phyloP scores from a whole-genome alignment of 2,797 vertebrate genomes.

The Cuniculus paca region DNA sequence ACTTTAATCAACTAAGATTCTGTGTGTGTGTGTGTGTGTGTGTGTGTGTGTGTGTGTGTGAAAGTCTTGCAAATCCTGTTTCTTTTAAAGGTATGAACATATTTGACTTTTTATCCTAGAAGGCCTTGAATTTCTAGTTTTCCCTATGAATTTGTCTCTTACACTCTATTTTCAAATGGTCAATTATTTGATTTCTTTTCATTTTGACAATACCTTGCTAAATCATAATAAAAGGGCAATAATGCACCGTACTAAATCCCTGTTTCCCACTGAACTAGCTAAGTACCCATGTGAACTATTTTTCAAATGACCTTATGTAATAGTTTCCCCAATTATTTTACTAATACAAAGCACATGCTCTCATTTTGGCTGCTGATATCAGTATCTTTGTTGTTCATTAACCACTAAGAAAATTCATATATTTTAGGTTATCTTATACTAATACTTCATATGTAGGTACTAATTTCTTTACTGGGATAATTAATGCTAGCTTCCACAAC shows the following conservation, averaged over 20 bases:
- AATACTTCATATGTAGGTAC: not conserved
- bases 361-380: not conserved
- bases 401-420: not conserved
- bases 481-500: not conserved
- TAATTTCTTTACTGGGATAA: slow-evolving; percentile 26
- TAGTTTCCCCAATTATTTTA: slow-evolving; percentile 22
- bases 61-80: not conserved
- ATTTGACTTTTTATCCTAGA: not conserved
- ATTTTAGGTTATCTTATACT: slow-evolving; percentile 17
- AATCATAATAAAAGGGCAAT: not conserved
- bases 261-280: not conserved
- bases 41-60: not conserved
- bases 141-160: not conserved
- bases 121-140: not conserved
- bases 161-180: not conserved
- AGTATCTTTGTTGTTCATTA: slow-evolving; percentile 36
- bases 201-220: not conserved
- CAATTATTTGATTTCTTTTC: not conserved
- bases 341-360: not conserved
- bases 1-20: not conserved
- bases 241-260: not conserved
- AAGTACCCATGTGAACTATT: not conserved
- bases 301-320: not conserved
- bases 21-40: not conserved
- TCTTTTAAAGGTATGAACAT: not conserved